Evolutionary conservation across 2,113 vertebrate genomes (phyloP), one percentile per base, ranked within the genome.

Genomic region (Neotragus moschatus): DNA sequence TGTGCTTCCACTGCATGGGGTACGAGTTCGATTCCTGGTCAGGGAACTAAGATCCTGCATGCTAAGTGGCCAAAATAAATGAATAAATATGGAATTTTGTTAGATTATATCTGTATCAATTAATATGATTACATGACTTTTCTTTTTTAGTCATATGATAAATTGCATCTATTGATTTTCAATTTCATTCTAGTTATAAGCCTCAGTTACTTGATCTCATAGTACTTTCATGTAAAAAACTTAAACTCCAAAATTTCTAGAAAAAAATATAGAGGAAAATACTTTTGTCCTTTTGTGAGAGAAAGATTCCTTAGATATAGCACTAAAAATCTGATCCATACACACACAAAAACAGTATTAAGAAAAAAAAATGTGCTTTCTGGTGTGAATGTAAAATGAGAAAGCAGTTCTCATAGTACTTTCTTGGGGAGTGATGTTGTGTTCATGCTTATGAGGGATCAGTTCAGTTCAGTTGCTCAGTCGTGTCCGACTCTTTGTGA

Each of bases 241-340:
- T 45, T 87, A 43, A 82, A 87, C 53, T 96, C 70, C 56, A 94
- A 86, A 94, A 90, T 86, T 89, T 91, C 36, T 94, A 45, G 10
- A 58, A 90, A 47, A 96, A 94, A 81, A 45, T 33, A 23, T 45
- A 63, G 3, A 19, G 39, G 14, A 81, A 96, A 63, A 51, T 55
- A 10, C 73, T 75, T 77, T 14, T 79, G 30, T 88, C 51, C 39
- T 88, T 51, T 21, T 3, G 4, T 70, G 91, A 88, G 79, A 81
- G 1, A 26, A 88, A 73, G 2, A 13, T 88, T 88, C 87, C 30
- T 80, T 56, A 86, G 30, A 13, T 77, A 19, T 33, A 79, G 51
- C 13, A 49, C 13, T 45, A 77, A 66, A 85, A 81, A 36, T 33
- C 49, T 49, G 6, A 81, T 61, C 11, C 17, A 60, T 2, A 43